Evolutionary conservation across 1,140 invertebrate genomes (phyloP), one percentile per base, ranked within the genome.

Genomic region (Samia ricini): DNA sequence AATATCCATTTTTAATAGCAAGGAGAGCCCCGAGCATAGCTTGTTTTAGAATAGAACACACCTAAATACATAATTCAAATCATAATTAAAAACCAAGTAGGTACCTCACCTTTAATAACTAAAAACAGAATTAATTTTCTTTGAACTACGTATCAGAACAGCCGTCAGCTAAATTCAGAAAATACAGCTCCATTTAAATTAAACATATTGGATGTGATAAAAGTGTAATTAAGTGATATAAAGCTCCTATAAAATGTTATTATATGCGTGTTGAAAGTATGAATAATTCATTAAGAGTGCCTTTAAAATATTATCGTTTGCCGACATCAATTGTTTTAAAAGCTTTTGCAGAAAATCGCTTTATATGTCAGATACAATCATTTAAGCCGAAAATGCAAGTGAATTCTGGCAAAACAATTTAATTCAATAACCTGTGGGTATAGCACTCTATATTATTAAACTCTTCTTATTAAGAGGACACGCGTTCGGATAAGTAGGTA

Each of bases 311-410:
- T 52, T 63, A 58, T 72, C 69, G 74, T 68, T 69, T 66, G 72
- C 69, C 69, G 65, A 59, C 64, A 67, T 57, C 82, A 81, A 85
- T 83, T 82, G 77, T 77, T 83, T 81, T 85, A 80, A 83, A 85
- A 85, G 81, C 79, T 82, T 79, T 83, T 69, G 57, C 64, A 67
- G 71, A 67, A 73, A 74, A 66, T 62, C 71, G 61, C 66, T 79
- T 66, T 60, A 72, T 69, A 74, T 61, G 61, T 54, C 60, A 60
- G 33, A 42, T 42, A 42, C 33, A 42, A 42, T 42, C n/a, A 42
- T 42, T 42, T 15, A 15, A 42, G 33, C 3, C 15, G 2, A 42
- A 42, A 42, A 42, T 36, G 61, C 56, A 42, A 55, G 51, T 21
- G 21, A 52, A 8, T 19, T 8, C 12, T 0, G 22, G 22, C 7